phyloP scores from a whole-genome alignment of 2,113 vertebrate genomes.

The Brachirus orientalis region DNA sequence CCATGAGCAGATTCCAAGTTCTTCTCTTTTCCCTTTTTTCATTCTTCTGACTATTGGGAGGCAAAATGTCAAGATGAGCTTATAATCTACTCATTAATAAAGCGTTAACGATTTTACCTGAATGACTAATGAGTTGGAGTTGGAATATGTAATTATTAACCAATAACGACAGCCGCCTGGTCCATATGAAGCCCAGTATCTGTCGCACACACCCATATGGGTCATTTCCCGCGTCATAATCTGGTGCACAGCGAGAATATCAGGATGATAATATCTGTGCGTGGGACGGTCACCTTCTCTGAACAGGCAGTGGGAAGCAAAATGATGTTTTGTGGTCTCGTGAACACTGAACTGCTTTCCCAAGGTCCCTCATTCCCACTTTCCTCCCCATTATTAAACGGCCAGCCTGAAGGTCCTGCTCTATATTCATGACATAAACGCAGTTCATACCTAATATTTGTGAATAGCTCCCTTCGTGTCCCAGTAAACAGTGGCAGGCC shows the following conservation, averaged over 20 bases:
- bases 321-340: slow-evolving; percentile 37
- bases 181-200: no score
- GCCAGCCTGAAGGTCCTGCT: slow-evolving; percentile 69
- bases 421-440: slow-evolving; percentile 78
- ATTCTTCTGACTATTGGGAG: no score
- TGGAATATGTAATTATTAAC: no score
- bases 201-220: background rate
- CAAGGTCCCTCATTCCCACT: slow-evolving; percentile 54
- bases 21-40: no score
- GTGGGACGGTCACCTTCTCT: slow-evolving; percentile 49
- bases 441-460: slow-evolving; percentile 73
- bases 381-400: slow-evolving; percentile 55
- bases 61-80: no score
- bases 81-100: no score
- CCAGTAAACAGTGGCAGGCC: slow-evolving; percentile 70
- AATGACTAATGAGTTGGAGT: no score
- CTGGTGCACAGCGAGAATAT: slow-evolving; percentile 1
- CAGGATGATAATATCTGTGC: slow-evolving; percentile 44
- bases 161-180: no score
- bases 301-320: slow-evolving; percentile 13
- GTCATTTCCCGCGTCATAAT: slow-evolving; percentile 25
- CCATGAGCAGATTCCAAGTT: no score
- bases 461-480: slow-evolving; percentile 63
- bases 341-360: slow-evolving; percentile 48
- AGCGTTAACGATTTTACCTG: no score